Conservation (phyloP, 1,140 invertebrate species). For the Eumaeus atala region DNA sequence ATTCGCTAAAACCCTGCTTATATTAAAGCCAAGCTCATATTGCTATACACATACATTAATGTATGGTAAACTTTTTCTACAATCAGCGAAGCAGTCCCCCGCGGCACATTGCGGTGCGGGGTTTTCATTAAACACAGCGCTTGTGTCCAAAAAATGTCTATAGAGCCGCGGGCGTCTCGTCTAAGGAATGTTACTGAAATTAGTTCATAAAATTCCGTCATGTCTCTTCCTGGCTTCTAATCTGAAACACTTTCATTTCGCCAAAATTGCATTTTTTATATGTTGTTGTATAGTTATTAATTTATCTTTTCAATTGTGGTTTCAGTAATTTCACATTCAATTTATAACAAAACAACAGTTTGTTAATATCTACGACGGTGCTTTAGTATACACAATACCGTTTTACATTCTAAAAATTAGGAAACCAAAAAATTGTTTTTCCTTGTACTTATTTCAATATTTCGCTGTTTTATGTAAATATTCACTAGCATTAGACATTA, state of each 20-base stretch:
- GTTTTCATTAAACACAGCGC: conserved; percentile 67
- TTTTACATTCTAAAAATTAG: no score
- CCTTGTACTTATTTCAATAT: no score
- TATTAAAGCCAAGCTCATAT: no score
- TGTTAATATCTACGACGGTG: no score
- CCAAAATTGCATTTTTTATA: conserved; percentile 6
- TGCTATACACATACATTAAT: conserved; percentile 10
- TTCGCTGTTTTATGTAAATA: no score
- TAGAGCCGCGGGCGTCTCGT: conserved; percentile 49
- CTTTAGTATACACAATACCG: no score
- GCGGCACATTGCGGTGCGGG: conserved; percentile 58
- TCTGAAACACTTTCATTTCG: conserved; percentile 4
- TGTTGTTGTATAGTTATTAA: background rate
- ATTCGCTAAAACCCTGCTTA: no score
- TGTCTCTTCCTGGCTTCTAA: conserved; percentile 19
- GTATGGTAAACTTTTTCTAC: conserved; percentile 47
- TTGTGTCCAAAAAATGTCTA: conserved; percentile 66
- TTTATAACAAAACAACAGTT: no score
- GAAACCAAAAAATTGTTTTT: no score
- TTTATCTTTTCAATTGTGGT: background rate
- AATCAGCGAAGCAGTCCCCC: conserved; percentile 61
- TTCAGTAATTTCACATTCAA: no score
- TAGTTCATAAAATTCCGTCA: conserved; percentile 69
- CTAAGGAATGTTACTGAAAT: conserved; percentile 71
- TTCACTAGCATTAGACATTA: no score